Base-by-base conservation (phyloP, 1,140 invertebrate species). In the Glossosoma conforme region DNA sequence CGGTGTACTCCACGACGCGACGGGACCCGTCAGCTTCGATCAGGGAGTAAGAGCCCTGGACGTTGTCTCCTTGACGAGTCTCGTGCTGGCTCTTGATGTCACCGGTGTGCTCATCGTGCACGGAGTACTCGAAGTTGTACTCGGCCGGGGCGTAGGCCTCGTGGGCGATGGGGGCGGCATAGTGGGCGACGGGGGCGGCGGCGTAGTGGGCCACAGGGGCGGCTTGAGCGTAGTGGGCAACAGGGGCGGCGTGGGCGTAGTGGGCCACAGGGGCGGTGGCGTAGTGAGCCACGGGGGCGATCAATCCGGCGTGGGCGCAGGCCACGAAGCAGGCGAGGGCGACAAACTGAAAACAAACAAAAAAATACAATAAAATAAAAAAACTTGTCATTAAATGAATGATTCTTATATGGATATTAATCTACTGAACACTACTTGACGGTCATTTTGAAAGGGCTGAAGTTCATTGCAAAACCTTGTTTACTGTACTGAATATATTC, bases 1-100 rank as follows among this genome's bases (percentile, higher is more conserved):
- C 82, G 22, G 81, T 83, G 69, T 87, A 88, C 24, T 84, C 79
- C 35, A 86, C 85, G 56, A 82, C 82, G 48, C 85, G 77, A 59
- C 78, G 72, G 56, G 78, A 83, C 32, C 84, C 84, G 62, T 87
- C 80, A 11, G 79, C 74, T 58, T 82, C 78, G 43, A 80, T 65
- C 15, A 82, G 65, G 30, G 75, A 77, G 65, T 82, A 82, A 20
- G 70, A 64, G 25, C 79, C 79, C 41, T 76, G 69, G 15, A 83
- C 80, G 22, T 73, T 67, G 51, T 79, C 75, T 19, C 79, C 79
- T 58, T 79, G 74, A 33, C 81, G 75, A 10, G 65, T 55, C 64
- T 83, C 80, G 35, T 70, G 66, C 58, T 81, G 79, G 33, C 74
- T 70, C 61, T 83, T 82, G 30, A 75, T 74, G 48, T 84, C 81